These are phyloP conservation scores for Caradrina kadenii DNA, from an alignment of 2,888 invertebrate genomes.

Conservation along the genomic window DNA sequence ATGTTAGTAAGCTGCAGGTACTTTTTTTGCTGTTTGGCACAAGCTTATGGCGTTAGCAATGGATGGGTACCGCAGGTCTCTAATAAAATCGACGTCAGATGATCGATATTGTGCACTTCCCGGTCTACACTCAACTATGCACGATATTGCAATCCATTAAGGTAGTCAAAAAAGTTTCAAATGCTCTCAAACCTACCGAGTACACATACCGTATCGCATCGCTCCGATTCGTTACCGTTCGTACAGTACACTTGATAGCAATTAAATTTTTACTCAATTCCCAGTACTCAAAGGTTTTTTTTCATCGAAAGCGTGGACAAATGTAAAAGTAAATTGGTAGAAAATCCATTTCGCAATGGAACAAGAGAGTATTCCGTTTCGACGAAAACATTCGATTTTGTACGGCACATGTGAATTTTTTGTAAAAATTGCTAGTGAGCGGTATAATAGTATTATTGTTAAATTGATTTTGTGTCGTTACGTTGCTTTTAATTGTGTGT, in stretches of 20 bases:
- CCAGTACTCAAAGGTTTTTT: conserved; percentile 49
- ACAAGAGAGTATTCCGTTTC: conserved; percentile 50
- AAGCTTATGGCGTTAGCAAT: no score
- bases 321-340: conserved; percentile 66
- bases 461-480: conserved; percentile 53
- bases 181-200: conserved; percentile 29
- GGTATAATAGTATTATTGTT: conserved; percentile 45
- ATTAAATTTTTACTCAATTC: conserved; percentile 60
- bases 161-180: conserved; percentile 18
- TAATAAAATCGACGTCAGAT: background rate
- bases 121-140: background rate
- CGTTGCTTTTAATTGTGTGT: conserved; percentile 42
- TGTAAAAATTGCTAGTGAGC: conserved; percentile 33
- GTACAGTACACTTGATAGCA: conserved; percentile 59
- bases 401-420: conserved; percentile 55
- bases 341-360: conserved; percentile 60
- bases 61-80: background rate
- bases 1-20: no score
- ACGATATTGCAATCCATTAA: conserved; percentile 14
- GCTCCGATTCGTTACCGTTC: conserved; percentile 45
- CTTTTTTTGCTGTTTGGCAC: no score
- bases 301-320: conserved; percentile 63
- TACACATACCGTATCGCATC: conserved; percentile 14
- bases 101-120: background rate
- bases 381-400: conserved; percentile 57